phyloP scores from a whole-genome alignment of 2,113 vertebrate genomes.

The Noturus placidus region DNA sequence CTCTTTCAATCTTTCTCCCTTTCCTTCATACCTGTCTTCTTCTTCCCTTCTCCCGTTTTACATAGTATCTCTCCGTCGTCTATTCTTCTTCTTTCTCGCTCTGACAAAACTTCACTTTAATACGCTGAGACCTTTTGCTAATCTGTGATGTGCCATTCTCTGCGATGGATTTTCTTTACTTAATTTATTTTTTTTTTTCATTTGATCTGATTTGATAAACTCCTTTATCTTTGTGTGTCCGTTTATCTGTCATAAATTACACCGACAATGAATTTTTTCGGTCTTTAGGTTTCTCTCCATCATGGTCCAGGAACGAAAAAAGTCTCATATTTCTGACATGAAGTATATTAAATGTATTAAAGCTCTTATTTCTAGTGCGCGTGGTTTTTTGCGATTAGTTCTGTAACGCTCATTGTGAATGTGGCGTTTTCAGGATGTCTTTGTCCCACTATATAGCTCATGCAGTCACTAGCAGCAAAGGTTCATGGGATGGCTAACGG shows the following conservation, averaged over 20 bases:
- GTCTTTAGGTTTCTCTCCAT: background rate
- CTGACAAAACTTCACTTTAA: constrained; percentile 13
- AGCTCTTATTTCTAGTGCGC: background rate
- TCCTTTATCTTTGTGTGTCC: constrained; percentile 7
- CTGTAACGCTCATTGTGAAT: background rate
- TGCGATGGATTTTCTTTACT: constrained; percentile 4
- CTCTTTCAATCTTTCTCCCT: background rate
- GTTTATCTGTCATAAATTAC: constrained; percentile 26
- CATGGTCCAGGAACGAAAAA: background rate
- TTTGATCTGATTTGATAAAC: constrained; percentile 40
- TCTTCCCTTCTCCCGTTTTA: background rate
- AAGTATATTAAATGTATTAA: background rate
- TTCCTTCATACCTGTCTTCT: background rate
- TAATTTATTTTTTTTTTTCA: background rate
- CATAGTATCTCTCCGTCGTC: background rate
- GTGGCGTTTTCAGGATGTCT: background rate
- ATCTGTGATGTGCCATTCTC: constrained; percentile 28
- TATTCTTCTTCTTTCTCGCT: background rate
- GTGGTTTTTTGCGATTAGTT: background rate
- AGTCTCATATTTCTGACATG: background rate
- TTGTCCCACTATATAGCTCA: background rate
- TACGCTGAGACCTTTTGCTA: constrained; percentile 39
- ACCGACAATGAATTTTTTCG: background rate
- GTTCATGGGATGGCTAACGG: constrained; percentile 46
- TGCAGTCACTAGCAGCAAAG: background rate